phyloP scores from a whole-genome alignment of 2,797 vertebrate species.

The Nyctalus aviator region DNA sequence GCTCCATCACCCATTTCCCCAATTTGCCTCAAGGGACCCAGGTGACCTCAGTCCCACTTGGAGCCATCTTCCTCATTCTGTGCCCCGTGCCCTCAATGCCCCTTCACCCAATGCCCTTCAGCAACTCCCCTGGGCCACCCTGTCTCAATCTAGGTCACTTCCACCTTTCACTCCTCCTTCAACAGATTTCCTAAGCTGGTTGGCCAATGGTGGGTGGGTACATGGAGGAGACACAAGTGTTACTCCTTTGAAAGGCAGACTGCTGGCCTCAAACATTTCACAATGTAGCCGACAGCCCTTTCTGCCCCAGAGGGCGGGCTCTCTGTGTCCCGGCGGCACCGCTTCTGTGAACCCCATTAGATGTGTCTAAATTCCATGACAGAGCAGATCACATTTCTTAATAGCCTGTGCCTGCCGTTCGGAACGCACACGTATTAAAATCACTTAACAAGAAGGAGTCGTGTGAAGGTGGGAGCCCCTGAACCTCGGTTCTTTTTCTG shows the following conservation, averaged over 20 bases:
- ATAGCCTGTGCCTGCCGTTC: background rate
- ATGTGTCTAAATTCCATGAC: background rate
- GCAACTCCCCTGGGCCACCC: background rate
- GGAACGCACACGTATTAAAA: background rate
- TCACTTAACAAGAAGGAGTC: background rate
- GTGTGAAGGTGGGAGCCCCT: background rate
- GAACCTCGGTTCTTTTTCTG: background rate
- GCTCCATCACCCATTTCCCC: background rate
- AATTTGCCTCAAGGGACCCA: background rate
- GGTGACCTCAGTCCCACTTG: background rate
- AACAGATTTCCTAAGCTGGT: background rate
- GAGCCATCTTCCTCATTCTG: background rate
- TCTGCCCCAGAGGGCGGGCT: background rate
- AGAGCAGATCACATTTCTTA: background rate
- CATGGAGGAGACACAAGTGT: background rate
- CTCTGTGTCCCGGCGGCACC: accelerated
- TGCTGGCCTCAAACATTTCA: background rate
- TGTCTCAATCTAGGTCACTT: background rate
- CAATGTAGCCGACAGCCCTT: background rate
- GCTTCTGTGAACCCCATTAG: background rate
- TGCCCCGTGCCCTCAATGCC: background rate
- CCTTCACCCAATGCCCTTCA: background rate
- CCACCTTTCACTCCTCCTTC: background rate
- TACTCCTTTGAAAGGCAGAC: background rate
- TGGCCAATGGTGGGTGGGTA: background rate